Evolutionary conservation across 2,888 invertebrate species (phyloP).

Genomic region (Sinopyrophorus schimmeli): DNA sequence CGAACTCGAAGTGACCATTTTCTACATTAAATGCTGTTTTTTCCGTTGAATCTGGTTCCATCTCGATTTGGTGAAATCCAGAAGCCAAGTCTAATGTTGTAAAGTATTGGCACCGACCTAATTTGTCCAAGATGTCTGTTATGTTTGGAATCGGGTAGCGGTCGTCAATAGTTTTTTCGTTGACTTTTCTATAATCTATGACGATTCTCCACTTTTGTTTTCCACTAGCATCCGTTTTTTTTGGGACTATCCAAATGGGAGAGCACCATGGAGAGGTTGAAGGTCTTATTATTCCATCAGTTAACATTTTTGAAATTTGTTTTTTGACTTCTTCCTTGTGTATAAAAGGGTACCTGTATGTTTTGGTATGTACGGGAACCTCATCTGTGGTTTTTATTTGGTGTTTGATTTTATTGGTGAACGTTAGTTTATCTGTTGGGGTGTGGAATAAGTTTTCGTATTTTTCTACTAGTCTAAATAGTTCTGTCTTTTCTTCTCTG

Average conservation of each 20-base stretch:
- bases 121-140: slow-evolving; percentile 31
- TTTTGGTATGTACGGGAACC: background rate
- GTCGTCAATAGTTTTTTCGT: slow-evolving; percentile 30
- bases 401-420: slow-evolving; percentile 1
- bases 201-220: slow-evolving; percentile 12
- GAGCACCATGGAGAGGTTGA: slow-evolving; percentile 4
- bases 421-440: background rate
- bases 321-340: background rate
- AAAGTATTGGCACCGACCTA: slow-evolving; percentile 34
- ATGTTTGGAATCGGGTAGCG: slow-evolving; percentile 33
- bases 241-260: slow-evolving; percentile 8
- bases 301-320: slow-evolving; percentile 19
- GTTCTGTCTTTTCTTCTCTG: background rate
- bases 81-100: slow-evolving; percentile 34
- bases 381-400: slow-evolving; percentile 1
- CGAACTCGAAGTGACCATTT: slow-evolving; percentile 42
- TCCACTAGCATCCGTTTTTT: slow-evolving; percentile 7
- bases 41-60: slow-evolving; percentile 34
- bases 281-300: slow-evolving; percentile 23
- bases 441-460: slow-evolving; percentile 1
- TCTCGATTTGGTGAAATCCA: slow-evolving; percentile 39
- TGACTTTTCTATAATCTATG: slow-evolving; percentile 6
- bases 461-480: background rate
- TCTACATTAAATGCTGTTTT: slow-evolving; percentile 45
- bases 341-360: background rate